Base-by-base conservation (phyloP, 1,140 invertebrate species). In the Cryptotermes secundus region DNA sequence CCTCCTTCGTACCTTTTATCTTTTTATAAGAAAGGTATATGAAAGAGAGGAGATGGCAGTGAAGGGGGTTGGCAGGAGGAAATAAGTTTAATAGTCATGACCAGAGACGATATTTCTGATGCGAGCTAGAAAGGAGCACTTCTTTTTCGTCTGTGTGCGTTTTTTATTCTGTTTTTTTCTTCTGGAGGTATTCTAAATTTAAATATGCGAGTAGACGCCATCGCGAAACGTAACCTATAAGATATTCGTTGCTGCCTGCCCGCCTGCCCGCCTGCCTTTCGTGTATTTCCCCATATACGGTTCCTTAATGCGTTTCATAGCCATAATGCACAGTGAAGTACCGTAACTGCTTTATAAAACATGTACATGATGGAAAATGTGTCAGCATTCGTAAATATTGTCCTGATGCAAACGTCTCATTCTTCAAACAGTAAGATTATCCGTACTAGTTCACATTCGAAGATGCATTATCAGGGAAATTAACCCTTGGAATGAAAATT, bases 31-130 rank as follows among this genome's bases (percentile, higher is more conserved):
- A 72, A 72, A 72, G n/a, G 59, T 31, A 72, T 72, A 72, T 72
- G 59, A 72, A 72, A 72, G 59, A 72, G 59, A 72, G 59, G 59
- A 72, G 45, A 49, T 49, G 45, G 45, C 45, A 49, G 45, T 16
- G 59, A 72, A 72, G 59, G 59, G 9, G 59, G 59, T 49, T 16
- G 45, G 45, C 3, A 22, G 59, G 59, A 31, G 16, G 59, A 72
- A 72, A 72, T 72, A 72, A 72, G 59, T 72, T 72, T 72, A 72
- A 72, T 72, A 72, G 59, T 72, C 59, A 72, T 72, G 59, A 72
- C 59, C 59, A 26, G 31, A 72, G 59, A 72, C 59, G 59, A 72
- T 72, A 72, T 31, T 72, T 16, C 59, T 72, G 59, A 49, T 49
- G 45, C 45, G 16, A 49, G 45, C 59, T 72, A 72, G 59, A 72